Base-by-base conservation (phyloP, 2,113 vertebrate species). In the Paratilapia polleni region DNA sequence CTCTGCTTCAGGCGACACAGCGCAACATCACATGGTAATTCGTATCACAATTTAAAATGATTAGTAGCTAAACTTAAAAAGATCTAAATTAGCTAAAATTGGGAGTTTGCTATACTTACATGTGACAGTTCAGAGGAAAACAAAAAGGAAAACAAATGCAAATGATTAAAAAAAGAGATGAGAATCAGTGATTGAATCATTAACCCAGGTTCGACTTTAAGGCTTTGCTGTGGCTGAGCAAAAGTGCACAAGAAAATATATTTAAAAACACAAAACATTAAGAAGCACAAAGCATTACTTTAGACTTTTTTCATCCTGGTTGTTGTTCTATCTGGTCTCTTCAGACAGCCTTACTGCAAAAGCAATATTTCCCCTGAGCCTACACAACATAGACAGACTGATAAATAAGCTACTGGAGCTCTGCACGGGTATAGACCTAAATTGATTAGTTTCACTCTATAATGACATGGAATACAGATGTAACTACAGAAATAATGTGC, bases 401-500 rank as follows among this genome's bases (percentile, higher is more conserved):
- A 79, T 17, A 70, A 0, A 60, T 77, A 28, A 70, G 28, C 8
- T n/a, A n/a, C 26, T 19, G 70, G 11, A 78, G 58, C 54, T 24
- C 41, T 70, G 14, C 26, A 60, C 5, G 17, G 12, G 31, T 24
- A 31, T 15, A 68, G 58, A 56, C 11, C 31, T 63, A 34, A 47
- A 68, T 11, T 62, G 20, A 77, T 73, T 41, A 79, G 17, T 63
- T 64, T 83, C 24, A 62, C 15, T 62, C 52, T 3, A 5, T 68
- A 43, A 83, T 28, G 36, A 66, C 22, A 64, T 5, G 1, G n/a
- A 47, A 81, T 62, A 77, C 31, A 77, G 24, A 88, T 84, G 60
- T 62, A 76, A 66, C n/a, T 60, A 36, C 2, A 77, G 22, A 68
- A 60, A 82, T 68, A 58, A 86, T 77, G 12, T 54, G 36, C 49